Evolutionary conservation across 2,797 vertebrate genomes (phyloP), one percentile per base, ranked within the genome.

Genomic region (Helicolenus hilgendorfi): DNA sequence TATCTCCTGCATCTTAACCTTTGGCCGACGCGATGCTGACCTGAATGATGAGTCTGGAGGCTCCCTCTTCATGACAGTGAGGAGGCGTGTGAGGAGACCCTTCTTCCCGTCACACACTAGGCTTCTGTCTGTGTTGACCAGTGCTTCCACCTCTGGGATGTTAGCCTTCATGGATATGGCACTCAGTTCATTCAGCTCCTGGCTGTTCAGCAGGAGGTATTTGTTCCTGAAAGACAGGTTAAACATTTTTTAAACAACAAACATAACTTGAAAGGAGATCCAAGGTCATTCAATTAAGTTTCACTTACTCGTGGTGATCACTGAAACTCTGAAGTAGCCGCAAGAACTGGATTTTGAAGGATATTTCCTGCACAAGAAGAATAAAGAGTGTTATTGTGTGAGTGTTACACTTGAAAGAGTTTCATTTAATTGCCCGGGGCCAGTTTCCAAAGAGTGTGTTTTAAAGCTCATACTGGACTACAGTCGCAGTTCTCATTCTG

Each of bases 401-500:
- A 20, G 3, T 29, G 7, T 33, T 53, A 7, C 24, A 67, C 15
- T 65, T 72, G 1, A 35, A 78, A 67, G 36, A n/a, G n/a, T 36
- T 56, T 2, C 0, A 74, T 14, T 3, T 7, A 70, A 65, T 20
- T 5, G 14, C 29, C 3, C 26, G 35, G 7, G 72, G 13, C 1
- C 9, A 24, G 15, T 71, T 76, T 58, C 7, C 5, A 58, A 45
- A 4, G 5, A 71, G 11, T 72, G 2, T 24, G 13, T 18, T 56
- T 53, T 4, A 77, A 72, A 35, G 65, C 77, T 94, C 98, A 96
- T 96, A 99, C 99, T 4, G 99, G 99, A 94, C 99, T 99, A 92
- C 99, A 99, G 77, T 99, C 99, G 94, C 99, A 99, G 80, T 99
- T 99, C 96, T 99, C 99, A 86, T 99, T 99, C 94, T 99, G 99